Conservation (phyloP, 2,113 vertebrate genomes). For the Corynorhinus townsendii region DNA sequence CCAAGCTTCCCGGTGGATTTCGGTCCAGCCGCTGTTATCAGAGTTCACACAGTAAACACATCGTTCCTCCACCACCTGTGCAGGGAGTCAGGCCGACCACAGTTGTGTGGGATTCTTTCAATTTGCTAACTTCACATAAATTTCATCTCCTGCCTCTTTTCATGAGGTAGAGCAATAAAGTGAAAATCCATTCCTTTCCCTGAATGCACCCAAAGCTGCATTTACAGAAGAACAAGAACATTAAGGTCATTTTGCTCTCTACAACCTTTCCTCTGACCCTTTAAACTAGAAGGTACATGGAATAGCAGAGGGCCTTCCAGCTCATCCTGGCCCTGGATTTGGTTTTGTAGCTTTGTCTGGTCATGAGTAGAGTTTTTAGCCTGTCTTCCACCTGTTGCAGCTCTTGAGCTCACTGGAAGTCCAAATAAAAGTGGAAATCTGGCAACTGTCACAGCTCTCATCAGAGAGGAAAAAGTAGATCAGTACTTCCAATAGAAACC, state of each 20-base stretch:
- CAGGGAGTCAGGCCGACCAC: not conserved
- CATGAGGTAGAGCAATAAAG: not conserved
- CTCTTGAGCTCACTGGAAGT: not conserved
- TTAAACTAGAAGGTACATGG: not conserved
- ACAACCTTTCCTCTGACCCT: not conserved
- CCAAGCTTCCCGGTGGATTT: conserved; percentile 95
- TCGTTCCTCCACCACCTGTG: conserved; percentile 92
- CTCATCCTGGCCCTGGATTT: not conserved
- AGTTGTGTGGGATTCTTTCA: not conserved
- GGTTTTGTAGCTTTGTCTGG: not conserved
- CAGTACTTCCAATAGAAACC: not conserved
- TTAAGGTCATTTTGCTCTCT: not conserved
- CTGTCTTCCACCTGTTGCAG: not conserved
- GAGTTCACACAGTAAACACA: conserved; percentile 91
- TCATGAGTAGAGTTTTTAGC: not conserved
- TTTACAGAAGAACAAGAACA: not conserved
- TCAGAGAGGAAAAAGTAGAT: not conserved
- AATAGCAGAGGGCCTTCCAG: not conserved
- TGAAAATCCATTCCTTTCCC: not conserved
- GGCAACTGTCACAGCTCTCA: not conserved
- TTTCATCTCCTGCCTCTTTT: not conserved
- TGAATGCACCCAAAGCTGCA: accelerated
- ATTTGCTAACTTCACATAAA: not conserved
- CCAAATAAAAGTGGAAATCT: not conserved
- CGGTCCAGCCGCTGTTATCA: conserved; percentile 92